These are phyloP conservation scores for Thymelicus sylvestris DNA, from an alignment of 2,888 invertebrate genomes.

Conservation along the genomic window DNA sequence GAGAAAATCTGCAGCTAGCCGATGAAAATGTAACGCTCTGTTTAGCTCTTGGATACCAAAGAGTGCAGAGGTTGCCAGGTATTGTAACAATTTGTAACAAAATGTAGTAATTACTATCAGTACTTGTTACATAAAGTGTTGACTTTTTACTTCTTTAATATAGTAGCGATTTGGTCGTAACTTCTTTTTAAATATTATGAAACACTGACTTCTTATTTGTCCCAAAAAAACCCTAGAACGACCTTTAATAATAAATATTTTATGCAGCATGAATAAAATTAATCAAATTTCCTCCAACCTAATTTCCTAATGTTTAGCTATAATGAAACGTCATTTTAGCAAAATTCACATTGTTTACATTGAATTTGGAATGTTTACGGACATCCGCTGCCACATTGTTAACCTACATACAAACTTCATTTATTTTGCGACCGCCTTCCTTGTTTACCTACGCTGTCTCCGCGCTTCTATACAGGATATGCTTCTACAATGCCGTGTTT, in stretches of 20 bases:
- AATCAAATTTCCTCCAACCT: too few relatives aligned
- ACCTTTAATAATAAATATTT: too few relatives aligned
- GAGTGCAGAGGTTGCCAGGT: constrained; percentile 80
- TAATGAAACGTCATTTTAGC: constrained; percentile 2
- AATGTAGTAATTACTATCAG: too few relatives aligned
- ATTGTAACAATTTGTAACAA: constrained; percentile 13
- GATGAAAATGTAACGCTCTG: constrained; percentile 80
- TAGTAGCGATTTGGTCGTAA: too few relatives aligned
- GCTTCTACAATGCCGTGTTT: constrained; percentile 48
- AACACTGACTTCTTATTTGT: too few relatives aligned
- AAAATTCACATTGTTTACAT: constrained; percentile 25
- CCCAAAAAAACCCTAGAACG: too few relatives aligned
- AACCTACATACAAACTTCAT: constrained; percentile 49
- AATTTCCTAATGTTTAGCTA: too few relatives aligned
- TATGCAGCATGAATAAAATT: neutral
- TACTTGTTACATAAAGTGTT: too few relatives aligned
- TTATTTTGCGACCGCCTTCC: constrained; percentile 63
- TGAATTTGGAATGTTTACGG: constrained; percentile 36
- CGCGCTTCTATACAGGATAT: constrained; percentile 50
- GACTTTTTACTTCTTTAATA: too few relatives aligned
- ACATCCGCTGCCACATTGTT: constrained; percentile 45
- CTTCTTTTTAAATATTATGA: too few relatives aligned
- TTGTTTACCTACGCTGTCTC: constrained; percentile 59
- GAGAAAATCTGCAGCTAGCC: constrained; percentile 76
- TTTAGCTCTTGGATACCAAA: constrained; percentile 77